These are phyloP conservation scores for Agrypnia vestita DNA, from an alignment of 1,140 invertebrate species.

Conservation along the genomic window DNA sequence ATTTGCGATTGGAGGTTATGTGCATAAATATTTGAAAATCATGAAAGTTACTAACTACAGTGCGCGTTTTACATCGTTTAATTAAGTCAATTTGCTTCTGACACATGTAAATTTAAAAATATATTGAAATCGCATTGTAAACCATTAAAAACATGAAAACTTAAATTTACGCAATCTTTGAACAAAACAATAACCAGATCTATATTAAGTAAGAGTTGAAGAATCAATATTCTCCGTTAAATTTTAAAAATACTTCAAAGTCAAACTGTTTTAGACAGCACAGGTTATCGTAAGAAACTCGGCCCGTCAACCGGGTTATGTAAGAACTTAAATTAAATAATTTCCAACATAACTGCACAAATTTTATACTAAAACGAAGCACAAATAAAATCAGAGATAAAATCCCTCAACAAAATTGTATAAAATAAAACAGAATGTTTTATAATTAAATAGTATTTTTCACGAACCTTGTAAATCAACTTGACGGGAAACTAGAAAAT, in stretches of 20 bases:
- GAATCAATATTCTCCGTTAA: neutral
- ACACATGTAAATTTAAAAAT: neutral
- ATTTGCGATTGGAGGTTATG: too few relatives aligned
- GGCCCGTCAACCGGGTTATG: constrained; percentile 37
- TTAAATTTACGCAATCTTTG: neutral
- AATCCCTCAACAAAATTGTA: neutral
- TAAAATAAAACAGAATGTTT: neutral
- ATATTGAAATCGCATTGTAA: neutral
- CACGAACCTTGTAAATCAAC: constrained; percentile 34
- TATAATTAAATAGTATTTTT: neutral
- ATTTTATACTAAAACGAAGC: neutral
- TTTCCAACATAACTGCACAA: neutral
- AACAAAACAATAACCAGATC: neutral
- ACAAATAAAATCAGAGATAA: too few relatives aligned
- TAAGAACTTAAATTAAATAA: constrained; percentile 20
- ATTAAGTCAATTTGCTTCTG: too few relatives aligned
- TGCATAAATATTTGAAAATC: too few relatives aligned
- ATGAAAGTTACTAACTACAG: too few relatives aligned
- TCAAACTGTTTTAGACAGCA: neutral
- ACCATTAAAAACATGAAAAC: neutral
- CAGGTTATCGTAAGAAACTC: constrained; percentile 8
- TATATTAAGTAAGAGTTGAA: too few relatives aligned
- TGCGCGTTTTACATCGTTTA: too few relatives aligned
- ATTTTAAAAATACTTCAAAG: neutral
- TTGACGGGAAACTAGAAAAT: constrained; percentile 6